Conservation (phyloP, 2,797 vertebrate genomes). For the Aeoliscus strigatus region DNA sequence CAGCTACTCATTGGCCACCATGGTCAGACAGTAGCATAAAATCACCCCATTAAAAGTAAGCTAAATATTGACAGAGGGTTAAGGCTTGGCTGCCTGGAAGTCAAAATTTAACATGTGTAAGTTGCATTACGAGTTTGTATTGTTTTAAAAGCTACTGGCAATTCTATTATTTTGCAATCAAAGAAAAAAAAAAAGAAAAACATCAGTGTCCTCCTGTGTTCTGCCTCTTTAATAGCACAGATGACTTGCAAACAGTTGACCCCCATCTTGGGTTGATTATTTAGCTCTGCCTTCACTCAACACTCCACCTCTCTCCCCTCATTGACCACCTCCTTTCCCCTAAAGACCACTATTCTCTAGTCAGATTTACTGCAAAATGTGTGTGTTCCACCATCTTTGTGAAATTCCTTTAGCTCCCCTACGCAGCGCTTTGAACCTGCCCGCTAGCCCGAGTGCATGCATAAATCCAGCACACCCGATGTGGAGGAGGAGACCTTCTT, state of each 20-base stretch:
- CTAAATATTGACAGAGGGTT: conserved; percentile 75
- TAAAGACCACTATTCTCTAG: conserved; percentile 49
- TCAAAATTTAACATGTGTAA: conserved; percentile 57
- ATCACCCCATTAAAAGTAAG: conserved; percentile 59
- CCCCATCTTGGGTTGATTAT: conserved; percentile 58
- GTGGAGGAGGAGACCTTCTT: conserved; percentile 76
- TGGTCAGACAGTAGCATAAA: conserved; percentile 69
- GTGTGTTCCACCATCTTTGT: conserved; percentile 86
- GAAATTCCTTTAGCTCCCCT: conserved; percentile 79
- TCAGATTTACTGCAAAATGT: conserved; percentile 80
- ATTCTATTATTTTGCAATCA: conserved; percentile 27
- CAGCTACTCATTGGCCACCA: conserved; percentile 55
- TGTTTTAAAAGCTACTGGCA: conserved; percentile 24
- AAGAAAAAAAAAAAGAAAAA: conserved; percentile 27
- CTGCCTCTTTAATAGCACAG: conserved; percentile 45
- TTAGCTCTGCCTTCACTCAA: conserved; percentile 61
- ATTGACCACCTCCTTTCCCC: conserved; percentile 53
- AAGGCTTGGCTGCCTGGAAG: conserved; percentile 57
- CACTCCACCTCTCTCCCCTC: conserved; percentile 43
- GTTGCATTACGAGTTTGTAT: conserved; percentile 22
- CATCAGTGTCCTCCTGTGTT: conserved; percentile 5
- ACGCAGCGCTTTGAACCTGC: conserved; percentile 85
- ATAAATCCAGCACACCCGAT: conserved; percentile 83
- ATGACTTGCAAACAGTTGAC: conserved; percentile 54
- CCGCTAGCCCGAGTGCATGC: conserved; percentile 81